phyloP scores from a whole-genome alignment of 2,113 vertebrate species.

The Rhinolophus ferrumequinum region DNA sequence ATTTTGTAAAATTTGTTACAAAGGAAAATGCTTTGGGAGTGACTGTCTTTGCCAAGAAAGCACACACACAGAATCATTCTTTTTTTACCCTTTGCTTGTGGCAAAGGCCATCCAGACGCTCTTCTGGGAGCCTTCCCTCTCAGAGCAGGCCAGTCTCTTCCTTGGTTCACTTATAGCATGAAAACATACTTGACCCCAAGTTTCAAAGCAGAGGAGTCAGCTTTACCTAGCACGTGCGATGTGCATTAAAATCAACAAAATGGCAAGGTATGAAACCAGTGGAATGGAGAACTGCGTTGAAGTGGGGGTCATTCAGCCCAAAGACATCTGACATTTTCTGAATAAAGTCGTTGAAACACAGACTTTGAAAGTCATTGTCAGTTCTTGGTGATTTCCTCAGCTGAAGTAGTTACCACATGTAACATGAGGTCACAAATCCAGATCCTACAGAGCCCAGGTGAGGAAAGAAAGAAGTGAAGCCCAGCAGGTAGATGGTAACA shows the following conservation, averaged over 20 bases:
- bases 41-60: background rate
- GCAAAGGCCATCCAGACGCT: background rate
- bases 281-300: background rate
- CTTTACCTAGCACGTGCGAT: background rate
- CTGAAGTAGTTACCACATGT: background rate
- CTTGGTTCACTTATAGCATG: background rate
- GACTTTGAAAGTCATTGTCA: background rate
- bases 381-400: background rate
- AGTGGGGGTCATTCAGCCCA: background rate
- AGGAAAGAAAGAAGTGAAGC: background rate
- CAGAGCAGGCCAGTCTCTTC: background rate
- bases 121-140: background rate
- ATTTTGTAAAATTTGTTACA: background rate
- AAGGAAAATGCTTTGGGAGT: constrained; percentile 33
- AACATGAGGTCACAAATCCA: background rate
- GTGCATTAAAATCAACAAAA: background rate
- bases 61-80: background rate
- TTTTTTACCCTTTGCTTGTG: background rate
- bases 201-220: background rate
- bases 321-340: background rate
- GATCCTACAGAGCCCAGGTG: background rate
- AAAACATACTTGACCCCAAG: background rate
- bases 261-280: background rate
- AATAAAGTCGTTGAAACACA: background rate
- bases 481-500: background rate